phyloP scores from a whole-genome alignment of 1,140 invertebrate genomes.

The Drosophila tsacasi region DNA sequence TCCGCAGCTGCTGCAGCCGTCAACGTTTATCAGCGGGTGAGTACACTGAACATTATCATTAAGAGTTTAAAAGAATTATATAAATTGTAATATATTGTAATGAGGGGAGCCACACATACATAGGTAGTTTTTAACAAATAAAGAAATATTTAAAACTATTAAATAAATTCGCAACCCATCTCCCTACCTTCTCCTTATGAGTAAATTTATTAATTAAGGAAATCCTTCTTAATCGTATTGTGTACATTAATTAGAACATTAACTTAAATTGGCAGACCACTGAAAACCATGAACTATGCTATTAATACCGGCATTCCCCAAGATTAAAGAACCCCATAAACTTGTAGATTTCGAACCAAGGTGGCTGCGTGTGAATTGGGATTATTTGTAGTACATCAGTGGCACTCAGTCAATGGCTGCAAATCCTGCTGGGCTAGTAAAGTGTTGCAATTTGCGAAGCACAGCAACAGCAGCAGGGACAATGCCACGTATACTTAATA shows the following conservation, averaged over 20 bases:
- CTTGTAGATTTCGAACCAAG: conserved; percentile 18
- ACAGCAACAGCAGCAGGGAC: conserved; percentile 39
- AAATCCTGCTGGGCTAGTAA: conserved; percentile 57
- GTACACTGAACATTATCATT: conserved; percentile 15
- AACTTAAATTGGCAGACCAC: neutral
- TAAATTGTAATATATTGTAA: no score
- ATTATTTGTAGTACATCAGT: conserved; percentile 21
- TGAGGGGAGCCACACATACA: neutral
- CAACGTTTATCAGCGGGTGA: conserved; percentile 66
- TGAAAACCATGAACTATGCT: neutral
- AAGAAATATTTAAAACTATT: neutral
- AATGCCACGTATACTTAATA: conserved; percentile 70
- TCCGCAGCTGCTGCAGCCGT: conserved; percentile 61
- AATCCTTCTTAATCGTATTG: neutral
- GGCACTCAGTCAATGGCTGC: conserved; percentile 48
- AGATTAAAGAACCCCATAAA: neutral
- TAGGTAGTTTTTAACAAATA: neutral
- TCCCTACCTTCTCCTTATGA: neutral
- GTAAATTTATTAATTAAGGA: neutral
- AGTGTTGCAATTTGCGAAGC: conserved; percentile 64
- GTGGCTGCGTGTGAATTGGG: conserved; percentile 11
- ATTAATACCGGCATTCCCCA: neutral
- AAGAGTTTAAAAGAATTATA: neutral
- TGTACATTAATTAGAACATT: no score
- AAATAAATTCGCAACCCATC: neutral